Conservation (phyloP, 1,140 invertebrate species). For the Belonocnema kinseyi region DNA sequence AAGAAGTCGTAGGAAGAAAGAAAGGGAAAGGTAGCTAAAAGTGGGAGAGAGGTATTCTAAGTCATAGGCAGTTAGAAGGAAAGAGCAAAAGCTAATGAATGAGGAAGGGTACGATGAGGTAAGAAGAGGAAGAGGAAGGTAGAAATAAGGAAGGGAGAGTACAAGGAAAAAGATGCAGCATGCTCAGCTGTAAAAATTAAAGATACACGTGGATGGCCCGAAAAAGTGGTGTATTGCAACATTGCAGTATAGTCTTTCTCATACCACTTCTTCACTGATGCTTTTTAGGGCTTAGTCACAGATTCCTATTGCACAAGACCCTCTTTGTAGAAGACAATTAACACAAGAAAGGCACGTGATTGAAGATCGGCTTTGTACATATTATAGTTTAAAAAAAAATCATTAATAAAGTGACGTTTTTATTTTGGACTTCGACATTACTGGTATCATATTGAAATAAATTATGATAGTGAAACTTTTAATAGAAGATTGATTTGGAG, state of each 20-base stretch:
- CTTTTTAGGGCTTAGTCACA: constrained; percentile 44
- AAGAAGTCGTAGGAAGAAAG: neutral
- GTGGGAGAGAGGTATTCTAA: neutral
- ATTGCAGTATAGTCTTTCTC: constrained; percentile 37
- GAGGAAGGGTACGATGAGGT: neutral
- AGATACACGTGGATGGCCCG: constrained; percentile 59
- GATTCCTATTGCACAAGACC: constrained; percentile 38
- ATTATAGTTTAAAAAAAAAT: no score
- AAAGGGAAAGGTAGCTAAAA: constrained; percentile 16
- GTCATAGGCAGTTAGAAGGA: neutral
- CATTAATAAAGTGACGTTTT: neutral
- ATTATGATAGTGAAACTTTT: no score
- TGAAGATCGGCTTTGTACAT: constrained; percentile 5
- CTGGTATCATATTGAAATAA: no score
- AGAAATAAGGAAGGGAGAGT: neutral
- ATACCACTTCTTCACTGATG: constrained; percentile 27
- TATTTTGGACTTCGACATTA: neutral
- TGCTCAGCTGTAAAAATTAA: constrained; percentile 51
- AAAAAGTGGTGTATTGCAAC: constrained; percentile 54
- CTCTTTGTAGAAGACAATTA: constrained; percentile 8
- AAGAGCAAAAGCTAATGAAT: neutral
- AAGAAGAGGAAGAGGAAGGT: constrained; percentile 27
- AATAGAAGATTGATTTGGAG: no score
- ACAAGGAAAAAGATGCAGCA: constrained; percentile 30
- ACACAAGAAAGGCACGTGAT: constrained; percentile 16